Evolutionary conservation across 2,797 vertebrate genomes (phyloP).

Genomic region (Syndactyla subalaris): DNA sequence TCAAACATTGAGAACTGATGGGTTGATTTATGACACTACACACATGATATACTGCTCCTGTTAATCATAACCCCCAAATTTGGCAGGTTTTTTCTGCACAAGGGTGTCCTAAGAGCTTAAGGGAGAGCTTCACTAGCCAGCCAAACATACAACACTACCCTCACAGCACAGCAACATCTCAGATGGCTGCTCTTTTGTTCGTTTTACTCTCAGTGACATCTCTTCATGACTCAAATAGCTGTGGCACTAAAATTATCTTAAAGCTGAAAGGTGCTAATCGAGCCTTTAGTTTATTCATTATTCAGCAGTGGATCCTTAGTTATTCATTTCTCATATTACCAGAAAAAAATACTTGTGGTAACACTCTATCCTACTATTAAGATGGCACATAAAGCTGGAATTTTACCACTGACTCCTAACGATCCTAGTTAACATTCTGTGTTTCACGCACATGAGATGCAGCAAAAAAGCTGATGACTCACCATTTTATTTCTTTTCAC

Average conservation of each 20-base stretch:
- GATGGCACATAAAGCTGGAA: background rate
- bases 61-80: background rate
- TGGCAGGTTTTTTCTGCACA: background rate
- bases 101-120: background rate
- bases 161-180: background rate
- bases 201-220: constrained; percentile 18
- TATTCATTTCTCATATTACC: constrained; percentile 40
- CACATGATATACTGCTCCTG: background rate
- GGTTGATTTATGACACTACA: background rate
- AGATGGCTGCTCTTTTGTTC: constrained; percentile 22
- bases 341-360: constrained; percentile 17
- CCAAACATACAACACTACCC: background rate
- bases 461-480: background rate
- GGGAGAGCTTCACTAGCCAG: background rate
- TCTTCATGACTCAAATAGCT: constrained; percentile 33
- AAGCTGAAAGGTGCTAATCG: constrained; percentile 61
- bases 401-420: background rate
- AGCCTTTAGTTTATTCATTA: constrained; percentile 58
- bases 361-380: constrained; percentile 43
- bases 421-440: background rate
- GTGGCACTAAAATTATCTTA: constrained; percentile 43
- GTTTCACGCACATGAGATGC: background rate
- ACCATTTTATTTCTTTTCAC: background rate
- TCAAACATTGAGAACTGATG: background rate
- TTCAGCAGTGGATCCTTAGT: constrained; percentile 50